These are phyloP conservation scores for Aethes cnicana DNA, from an alignment of 2,888 invertebrate species.

Conservation along the genomic window DNA sequence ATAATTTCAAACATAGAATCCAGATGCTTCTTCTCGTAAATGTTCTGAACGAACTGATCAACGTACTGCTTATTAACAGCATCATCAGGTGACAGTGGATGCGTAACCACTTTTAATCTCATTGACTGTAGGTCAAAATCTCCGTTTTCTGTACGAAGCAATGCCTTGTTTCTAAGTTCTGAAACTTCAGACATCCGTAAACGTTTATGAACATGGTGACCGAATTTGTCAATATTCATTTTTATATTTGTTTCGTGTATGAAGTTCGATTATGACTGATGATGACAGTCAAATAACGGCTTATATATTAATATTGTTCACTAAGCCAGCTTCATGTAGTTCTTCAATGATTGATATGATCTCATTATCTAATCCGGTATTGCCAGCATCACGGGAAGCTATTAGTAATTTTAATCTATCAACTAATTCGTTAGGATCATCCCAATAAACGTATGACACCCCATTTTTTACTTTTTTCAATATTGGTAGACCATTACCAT, in stretches of 20 bases:
- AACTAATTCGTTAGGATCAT: not conserved
- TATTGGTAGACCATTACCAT: not conserved
- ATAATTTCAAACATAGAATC: conserved; percentile 1
- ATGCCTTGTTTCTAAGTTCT: not conserved
- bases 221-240: no score
- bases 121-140: not conserved
- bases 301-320: no score
- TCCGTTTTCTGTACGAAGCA: not conserved
- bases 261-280: no score
- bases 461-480: not conserved
- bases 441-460: not conserved
- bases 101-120: not conserved
- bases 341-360: not conserved
- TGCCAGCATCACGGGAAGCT: not conserved
- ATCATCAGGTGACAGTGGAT: conserved; percentile 1
- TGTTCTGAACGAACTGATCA: conserved; percentile 4
- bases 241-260: no score
- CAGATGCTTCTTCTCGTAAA: conserved; percentile 1
- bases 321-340: not conserved
- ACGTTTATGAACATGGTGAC: not conserved
- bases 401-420: not conserved
- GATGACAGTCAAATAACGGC: no score
- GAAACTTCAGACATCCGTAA: not conserved
- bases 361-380: not conserved
- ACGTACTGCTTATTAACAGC: conserved; percentile 4